Conservation (phyloP, 2,113 vertebrate species). For the Neotragus moschatus region DNA sequence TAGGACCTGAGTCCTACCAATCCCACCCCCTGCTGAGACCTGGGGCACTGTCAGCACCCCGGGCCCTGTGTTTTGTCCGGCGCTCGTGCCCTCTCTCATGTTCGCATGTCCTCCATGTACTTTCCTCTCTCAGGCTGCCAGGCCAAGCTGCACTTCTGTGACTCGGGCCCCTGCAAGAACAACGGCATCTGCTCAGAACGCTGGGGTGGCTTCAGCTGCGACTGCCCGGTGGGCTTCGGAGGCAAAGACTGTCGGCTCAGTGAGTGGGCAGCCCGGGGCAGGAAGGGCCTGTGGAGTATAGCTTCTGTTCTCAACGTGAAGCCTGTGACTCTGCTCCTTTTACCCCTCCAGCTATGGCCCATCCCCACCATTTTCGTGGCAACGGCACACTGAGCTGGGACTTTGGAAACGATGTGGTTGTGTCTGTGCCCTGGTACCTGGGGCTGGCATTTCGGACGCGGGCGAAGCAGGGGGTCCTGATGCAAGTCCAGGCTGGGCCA, state of each 20-base stretch:
- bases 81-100: neutral
- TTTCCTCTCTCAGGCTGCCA: constrained; percentile 87
- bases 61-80: neutral
- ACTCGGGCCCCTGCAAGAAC: constrained; percentile 94
- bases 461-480: constrained; percentile 86
- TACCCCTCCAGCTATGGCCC: constrained; percentile 88
- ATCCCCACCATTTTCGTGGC: constrained; percentile 93
- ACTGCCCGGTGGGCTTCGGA: constrained; percentile 95
- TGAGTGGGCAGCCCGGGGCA: constrained; percentile 78
- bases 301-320: neutral
- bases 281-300: neutral
- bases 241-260: constrained; percentile 95
- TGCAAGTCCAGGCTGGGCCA: constrained; percentile 93
- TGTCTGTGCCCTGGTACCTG: constrained; percentile 95
- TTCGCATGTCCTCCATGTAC: neutral
- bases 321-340: constrained; percentile 49
- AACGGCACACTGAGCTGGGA: constrained; percentile 95
- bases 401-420: constrained; percentile 92
- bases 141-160: constrained; percentile 92
- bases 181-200: constrained; percentile 91
- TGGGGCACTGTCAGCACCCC: neutral
- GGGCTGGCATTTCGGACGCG: constrained; percentile 95
- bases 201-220: constrained; percentile 96
- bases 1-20: neutral
- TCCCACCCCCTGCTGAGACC: neutral